Evolutionary conservation across 2,113 vertebrate genomes (phyloP), one percentile per base, ranked within the genome.

Genomic region (Pelecanus crispus): DNA sequence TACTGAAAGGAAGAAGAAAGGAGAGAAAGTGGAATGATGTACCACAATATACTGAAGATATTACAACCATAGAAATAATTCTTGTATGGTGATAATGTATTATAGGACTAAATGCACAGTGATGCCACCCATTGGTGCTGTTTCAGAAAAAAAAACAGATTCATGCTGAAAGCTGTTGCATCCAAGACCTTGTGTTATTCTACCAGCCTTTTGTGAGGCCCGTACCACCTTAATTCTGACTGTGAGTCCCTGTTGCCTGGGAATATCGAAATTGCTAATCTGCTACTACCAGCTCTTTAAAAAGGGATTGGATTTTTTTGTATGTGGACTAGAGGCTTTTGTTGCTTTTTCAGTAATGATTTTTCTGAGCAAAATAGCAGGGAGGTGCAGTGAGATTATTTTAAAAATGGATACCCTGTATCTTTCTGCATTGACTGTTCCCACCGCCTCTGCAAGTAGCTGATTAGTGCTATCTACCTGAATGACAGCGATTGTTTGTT

Each of bases 351-450:
- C 71, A 74, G 5, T 82, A 94, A 72, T 20, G 32, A 78, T 80
- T 94, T 91, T 94, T 92, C 50, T 77, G 5, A 90, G 63, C n/a
- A 85, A 86, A 94, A 82, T 58, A 82, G 53, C 58, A 73, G 38
- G 32, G 74, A 94, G 61, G n/a, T 85, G 15, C 36, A 66, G 13
- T 52, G 55, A 86, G 74, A 87, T 66, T 86, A 85, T 90, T 96
- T 95, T 90, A 91, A 71, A 78, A 80, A 83, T 0, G 2, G 67
- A 81, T 92, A 49, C 9, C 20, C 34, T 66, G 25, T 61, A 26
- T 88, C n/a, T 91, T 86, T 90, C 38, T 91, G 59, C 86, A 90
- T 38, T 91, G 86, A 75, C 58, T 90, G 45, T 83, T 94, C 63
- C 67, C 36, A 78, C 42, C 31, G 4, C 59, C 29, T 91, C 87